Percentiles rank a stretch among this genome's conserved stretches.
Conservation (phyloP, 2,113 vertebrate genomes). For the Promerops cafer region DNA sequence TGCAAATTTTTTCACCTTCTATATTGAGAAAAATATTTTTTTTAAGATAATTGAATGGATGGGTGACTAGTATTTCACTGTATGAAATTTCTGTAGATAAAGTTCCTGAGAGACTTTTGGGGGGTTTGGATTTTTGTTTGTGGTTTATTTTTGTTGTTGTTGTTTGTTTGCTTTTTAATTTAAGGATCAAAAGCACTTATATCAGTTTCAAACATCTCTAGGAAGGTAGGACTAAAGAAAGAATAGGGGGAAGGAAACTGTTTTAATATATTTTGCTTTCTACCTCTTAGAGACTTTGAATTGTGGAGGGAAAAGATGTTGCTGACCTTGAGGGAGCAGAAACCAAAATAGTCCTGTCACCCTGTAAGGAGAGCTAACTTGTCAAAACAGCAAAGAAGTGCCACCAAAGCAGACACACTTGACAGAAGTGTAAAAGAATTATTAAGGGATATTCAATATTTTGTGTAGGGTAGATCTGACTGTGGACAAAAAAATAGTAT, state of each 20-base stretch:
- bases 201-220: not conserved
- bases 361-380: not conserved
- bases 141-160: not conserved
- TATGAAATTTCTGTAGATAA: not conserved
- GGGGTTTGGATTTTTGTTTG: not conserved
- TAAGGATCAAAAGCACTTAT: not conserved
- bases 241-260: not conserved
- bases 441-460: not conserved
- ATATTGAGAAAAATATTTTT: not conserved
- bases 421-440: not conserved
- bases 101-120: accelerated
- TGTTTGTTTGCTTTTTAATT: not conserved
- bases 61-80: not conserved
- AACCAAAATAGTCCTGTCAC: not conserved
- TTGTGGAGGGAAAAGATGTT: not conserved
- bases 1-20: not conserved
- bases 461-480: not conserved
- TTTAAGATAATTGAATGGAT: not conserved
- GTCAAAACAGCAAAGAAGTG: not conserved
- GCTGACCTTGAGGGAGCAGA: not conserved
- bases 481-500: not conserved
- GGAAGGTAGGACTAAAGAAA: not conserved
- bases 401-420: not conserved
- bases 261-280: not conserved
- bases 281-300: not conserved